Evolutionary conservation across 2,888 invertebrate genomes (phyloP).

Genomic region (Ophion obscuratus): DNA sequence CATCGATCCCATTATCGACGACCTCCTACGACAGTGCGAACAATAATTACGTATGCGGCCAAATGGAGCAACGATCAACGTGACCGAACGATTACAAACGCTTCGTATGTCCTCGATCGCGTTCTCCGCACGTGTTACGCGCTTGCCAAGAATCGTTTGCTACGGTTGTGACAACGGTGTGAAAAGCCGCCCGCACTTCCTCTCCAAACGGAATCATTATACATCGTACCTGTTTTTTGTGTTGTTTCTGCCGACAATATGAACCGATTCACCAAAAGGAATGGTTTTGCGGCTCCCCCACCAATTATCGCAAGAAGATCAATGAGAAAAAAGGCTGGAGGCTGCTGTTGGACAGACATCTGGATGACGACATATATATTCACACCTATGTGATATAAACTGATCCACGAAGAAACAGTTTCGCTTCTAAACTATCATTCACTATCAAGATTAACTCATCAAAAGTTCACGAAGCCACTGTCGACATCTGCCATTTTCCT

Average conservation of each 20-base stretch:
- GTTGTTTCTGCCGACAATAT: not conserved
- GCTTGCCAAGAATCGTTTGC: not conserved
- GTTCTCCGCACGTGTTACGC: not conserved
- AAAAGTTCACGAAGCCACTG: too few relatives aligned
- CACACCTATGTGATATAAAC: not conserved
- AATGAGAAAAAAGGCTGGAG: not conserved
- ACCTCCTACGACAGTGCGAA: conserved; percentile 67
- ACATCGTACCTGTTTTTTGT: not conserved
- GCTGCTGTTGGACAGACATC: not conserved
- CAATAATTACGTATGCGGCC: conserved; percentile 1
- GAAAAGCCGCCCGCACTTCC: not conserved
- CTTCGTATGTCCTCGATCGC: not conserved
- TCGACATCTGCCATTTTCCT: not conserved
- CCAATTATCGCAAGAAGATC: not conserved
- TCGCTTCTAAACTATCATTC: not conserved
- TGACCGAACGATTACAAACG: not conserved
- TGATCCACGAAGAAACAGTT: not conserved
- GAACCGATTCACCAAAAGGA: not conserved
- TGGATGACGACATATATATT: not conserved
- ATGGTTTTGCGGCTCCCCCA: not conserved
- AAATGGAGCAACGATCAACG: not conserved
- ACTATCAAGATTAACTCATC: not conserved
- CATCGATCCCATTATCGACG: conserved; percentile 79
- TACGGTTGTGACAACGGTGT: not conserved
- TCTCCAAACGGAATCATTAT: not conserved